A percentile compares a stretch with the other conserved stretches of the same genome.
These are phyloP conservation scores for Piprites chloris DNA, from an alignment of 2,113 vertebrate species.

Conservation along the genomic window DNA sequence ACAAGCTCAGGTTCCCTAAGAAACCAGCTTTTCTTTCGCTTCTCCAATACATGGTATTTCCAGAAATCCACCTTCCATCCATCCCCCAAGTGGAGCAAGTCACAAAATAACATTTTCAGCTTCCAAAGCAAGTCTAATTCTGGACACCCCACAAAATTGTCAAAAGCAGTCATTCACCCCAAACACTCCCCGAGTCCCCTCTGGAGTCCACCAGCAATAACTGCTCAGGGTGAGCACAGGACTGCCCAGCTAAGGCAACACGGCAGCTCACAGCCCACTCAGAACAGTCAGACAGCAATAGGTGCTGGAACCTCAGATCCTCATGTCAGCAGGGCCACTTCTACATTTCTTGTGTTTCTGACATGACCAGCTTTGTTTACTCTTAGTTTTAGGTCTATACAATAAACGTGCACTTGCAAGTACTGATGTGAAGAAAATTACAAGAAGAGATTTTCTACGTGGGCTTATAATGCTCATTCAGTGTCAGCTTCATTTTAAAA, in stretches of 20 bases:
- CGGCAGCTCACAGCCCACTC: too few species aligned
- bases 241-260: not conserved
- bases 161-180: not conserved
- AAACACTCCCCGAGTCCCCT: not conserved
- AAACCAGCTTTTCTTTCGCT: not conserved
- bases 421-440: not conserved
- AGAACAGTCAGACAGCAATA: not conserved
- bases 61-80: not conserved
- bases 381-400: not conserved
- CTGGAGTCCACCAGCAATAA: not conserved
- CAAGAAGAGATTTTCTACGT: not conserved
- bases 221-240: not conserved
- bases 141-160: not conserved
- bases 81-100: not conserved
- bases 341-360: not conserved
- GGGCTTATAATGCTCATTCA: not conserved
- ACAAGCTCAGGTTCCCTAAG: not conserved
- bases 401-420: not conserved
- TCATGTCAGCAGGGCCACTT: not conserved
- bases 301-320: not conserved
- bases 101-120: not conserved
- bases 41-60: not conserved
- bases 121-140: not conserved
- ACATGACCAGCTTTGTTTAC: not conserved
- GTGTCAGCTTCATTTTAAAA: not conserved